phyloP scores from a whole-genome alignment of 2,797 vertebrate genomes.

The Miopithecus talapoin region DNA sequence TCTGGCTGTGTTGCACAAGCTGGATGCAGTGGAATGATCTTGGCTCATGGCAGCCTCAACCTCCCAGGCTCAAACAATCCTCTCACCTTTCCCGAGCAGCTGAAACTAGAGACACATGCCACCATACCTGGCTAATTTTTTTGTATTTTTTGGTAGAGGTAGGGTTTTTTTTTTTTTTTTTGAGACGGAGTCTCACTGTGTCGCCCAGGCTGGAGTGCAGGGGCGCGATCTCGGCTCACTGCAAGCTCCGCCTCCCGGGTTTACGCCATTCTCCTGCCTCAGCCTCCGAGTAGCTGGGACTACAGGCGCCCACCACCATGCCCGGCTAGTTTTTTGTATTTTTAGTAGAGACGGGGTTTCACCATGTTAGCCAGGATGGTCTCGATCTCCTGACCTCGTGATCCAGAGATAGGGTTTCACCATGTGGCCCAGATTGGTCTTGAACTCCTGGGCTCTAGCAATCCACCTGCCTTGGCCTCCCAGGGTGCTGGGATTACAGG shows the following conservation, averaged over 20 bases:
- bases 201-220: too few relatives aligned
- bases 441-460: background rate
- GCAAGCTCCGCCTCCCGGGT: too few relatives aligned
- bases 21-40: background rate
- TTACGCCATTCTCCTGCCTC: too few relatives aligned
- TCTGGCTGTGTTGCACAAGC: background rate
- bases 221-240: too few relatives aligned
- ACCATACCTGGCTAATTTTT: background rate
- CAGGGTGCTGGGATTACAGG: background rate
- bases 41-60: background rate
- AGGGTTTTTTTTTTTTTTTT: background rate
- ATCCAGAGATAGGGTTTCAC: background rate
- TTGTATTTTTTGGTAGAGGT: background rate
- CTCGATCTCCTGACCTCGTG: too few relatives aligned
- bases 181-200: too few relatives aligned
- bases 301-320: too few relatives aligned
- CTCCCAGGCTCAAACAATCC: background rate
- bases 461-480: too few relatives aligned
- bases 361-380: too few relatives aligned
- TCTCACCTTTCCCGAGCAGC: background rate
- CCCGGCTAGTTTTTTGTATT: too few relatives aligned
- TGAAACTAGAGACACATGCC: background rate
- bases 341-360: too few relatives aligned
- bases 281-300: too few relatives aligned
- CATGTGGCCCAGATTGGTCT: background rate